A percentile compares a stretch with the other conserved stretches of the same genome.
Conservation (phyloP, 2,113 vertebrate genomes). For the Salvator merianae region DNA sequence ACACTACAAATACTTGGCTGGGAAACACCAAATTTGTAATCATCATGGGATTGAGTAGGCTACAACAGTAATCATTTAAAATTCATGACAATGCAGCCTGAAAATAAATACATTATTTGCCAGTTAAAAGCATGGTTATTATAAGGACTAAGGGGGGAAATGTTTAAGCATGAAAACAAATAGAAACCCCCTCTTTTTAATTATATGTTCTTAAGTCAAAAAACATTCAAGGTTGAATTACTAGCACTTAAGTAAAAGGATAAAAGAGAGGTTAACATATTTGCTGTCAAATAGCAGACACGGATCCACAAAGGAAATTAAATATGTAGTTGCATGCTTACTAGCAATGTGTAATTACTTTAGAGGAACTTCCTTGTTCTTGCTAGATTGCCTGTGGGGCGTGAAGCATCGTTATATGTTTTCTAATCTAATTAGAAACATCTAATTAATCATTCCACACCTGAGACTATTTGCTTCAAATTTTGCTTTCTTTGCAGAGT, state of each 20-base stretch:
- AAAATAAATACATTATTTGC: background rate
- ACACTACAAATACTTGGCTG: background rate
- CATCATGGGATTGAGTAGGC: background rate
- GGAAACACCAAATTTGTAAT: background rate
- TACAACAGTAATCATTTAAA: background rate
- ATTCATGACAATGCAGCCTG: background rate
- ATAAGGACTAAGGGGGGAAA: too few species aligned
- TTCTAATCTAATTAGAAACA: background rate
- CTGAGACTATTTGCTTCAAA: background rate
- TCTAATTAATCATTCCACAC: slow-evolving; percentile 14
- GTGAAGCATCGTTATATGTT: slow-evolving; percentile 9
- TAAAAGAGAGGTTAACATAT: background rate
- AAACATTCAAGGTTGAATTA: background rate
- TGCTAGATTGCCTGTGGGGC: background rate
- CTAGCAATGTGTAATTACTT: background rate
- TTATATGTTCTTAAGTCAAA: background rate
- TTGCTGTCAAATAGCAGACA: background rate
- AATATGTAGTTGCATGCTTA: background rate
- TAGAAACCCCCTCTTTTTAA: background rate
- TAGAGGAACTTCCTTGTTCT: background rate
- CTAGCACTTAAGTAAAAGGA: background rate
- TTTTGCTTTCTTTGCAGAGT: background rate
- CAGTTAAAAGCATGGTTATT: too few species aligned
- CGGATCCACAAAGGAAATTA: slow-evolving; percentile 3
- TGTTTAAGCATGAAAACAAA: background rate